Evolutionary conservation across 1,140 invertebrate genomes (phyloP), one percentile per base, ranked within the genome.

Genomic region (Drusus annulatus): DNA sequence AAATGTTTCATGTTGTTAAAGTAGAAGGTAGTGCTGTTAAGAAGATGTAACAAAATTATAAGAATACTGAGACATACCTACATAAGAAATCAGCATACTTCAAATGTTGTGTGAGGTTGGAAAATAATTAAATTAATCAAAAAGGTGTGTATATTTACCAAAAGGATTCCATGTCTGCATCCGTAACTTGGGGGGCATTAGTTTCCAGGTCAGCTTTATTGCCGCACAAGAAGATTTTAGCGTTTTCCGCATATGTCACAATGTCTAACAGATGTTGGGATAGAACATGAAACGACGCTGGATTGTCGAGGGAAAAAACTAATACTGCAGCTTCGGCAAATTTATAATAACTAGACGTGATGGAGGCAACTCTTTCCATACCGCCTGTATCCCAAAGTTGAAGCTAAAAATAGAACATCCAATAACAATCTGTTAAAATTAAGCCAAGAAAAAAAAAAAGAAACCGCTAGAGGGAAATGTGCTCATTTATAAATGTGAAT

Each of bases 321-420:
- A 98, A 88, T 84, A 98, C 95, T 65, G 96, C 96, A 78, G 95
- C 96, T 87, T 97, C 96, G 13, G 96, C 95, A 90, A 97, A 97
- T 90, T 98, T 98, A 85, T 97, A 98, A 86, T 98, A 98, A 84
- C 95, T 96, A 16, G 95, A 96, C 2, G 96, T 98, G 10, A 98
- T 95, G n/a, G 95, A 96, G 28, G 96, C 96, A 51, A 98, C 96
- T 86, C 96, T 91, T 89, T 98, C 96, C 95, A 98, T 97, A 79
- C 96, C 96, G 84, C 96, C 96, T 58, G 96, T 98, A 85, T 98
- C 96, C 96, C 96, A 98, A 84, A 98, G 88, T 90, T 97, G 96
- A 56, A 98, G 89, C 96, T 98, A 84, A 65, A 89, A 90, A 84
- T 16, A 3, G 45, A 45, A 45, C 36, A 13, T 6, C 0, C 36